Base-by-base conservation (phyloP, 1,140 invertebrate genomes). In the Wiebesia pumilae region DNA sequence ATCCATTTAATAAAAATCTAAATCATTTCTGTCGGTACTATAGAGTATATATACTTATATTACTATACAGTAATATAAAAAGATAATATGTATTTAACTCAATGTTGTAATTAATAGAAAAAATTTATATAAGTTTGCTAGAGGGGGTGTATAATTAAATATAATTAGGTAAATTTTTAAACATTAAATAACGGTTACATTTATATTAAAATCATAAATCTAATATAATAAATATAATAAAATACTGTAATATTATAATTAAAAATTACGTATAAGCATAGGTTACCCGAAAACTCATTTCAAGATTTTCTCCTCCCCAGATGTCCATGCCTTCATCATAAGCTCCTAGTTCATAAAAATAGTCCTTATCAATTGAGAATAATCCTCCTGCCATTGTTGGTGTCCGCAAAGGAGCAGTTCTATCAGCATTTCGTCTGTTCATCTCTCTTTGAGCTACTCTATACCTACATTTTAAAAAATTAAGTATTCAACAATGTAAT, bases 291-390 rank as follows among this genome's bases (percentile, higher is more conserved):
- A 99, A 99, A 88, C 98, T 99, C 97, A 99, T 99, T 95, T 99
- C 99, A 58, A 99, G 95, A 95, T 99, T 99, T 94, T 99, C 99
- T 85, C 98, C 99, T 51, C 99, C 99, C 99, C 99, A 99, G 89
- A 99, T 99, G 92, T 99, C 98, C 99, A 99, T 99, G 89, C 98
- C 98, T 93, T 98, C 96, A 93, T 99, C 99, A 92, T 99, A 99
- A 43, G 98, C 97, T 30, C 99, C 99, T 84, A 99, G 95, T 95
- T 99, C 97, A 92, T 99, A 98, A 94, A 99, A 99, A 94, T 99
- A 99, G 21, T 99, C 97, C 91, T 97, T 96, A 92, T 99, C 98
- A 87, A 99, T 99, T 40, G 98, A 97, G 94, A 99, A 99, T 40
- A 99, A 93, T 7, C 99, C 99, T 75, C 99, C 99, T n/a, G 99